These are phyloP conservation scores for Diarsia rubi DNA, from an alignment of 2,888 invertebrate species.

Conservation along the genomic window DNA sequence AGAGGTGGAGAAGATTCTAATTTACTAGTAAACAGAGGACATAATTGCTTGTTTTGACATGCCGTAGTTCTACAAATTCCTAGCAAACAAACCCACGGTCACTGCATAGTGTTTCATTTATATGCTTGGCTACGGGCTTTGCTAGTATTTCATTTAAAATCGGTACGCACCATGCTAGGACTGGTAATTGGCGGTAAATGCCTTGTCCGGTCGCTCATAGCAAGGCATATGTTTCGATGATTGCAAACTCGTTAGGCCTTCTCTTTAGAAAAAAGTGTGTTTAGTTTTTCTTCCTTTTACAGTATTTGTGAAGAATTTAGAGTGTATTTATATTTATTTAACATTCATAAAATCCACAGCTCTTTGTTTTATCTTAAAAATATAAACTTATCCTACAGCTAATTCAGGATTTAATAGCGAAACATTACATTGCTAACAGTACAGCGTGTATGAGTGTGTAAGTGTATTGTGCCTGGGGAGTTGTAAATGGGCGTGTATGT, in stretches of 20 bases:
- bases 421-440: too few species aligned
- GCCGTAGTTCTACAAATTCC: constrained; percentile 9
- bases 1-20: neutral
- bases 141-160: constrained; percentile 29
- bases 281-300: neutral
- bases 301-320: too few species aligned
- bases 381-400: too few species aligned
- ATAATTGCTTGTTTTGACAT: constrained; percentile 5
- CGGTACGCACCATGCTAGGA: neutral
- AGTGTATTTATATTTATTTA: too few species aligned
- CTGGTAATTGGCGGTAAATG: constrained; percentile 48
- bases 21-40: constrained; percentile 1
- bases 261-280: neutral
- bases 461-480: too few species aligned
- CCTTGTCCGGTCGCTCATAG: constrained; percentile 15
- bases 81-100: neutral
- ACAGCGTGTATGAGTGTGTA: too few species aligned
- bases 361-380: too few species aligned
- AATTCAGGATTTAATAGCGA: too few species aligned
- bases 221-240: constrained; percentile 19
- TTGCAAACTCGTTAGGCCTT: constrained; percentile 5
- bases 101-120: neutral
- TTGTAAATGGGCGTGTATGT: too few species aligned
- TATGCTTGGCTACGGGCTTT: neutral
- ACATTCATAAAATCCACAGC: too few species aligned